phyloP scores from a whole-genome alignment of 2,113 vertebrate genomes.

The Gila orcuttii region DNA sequence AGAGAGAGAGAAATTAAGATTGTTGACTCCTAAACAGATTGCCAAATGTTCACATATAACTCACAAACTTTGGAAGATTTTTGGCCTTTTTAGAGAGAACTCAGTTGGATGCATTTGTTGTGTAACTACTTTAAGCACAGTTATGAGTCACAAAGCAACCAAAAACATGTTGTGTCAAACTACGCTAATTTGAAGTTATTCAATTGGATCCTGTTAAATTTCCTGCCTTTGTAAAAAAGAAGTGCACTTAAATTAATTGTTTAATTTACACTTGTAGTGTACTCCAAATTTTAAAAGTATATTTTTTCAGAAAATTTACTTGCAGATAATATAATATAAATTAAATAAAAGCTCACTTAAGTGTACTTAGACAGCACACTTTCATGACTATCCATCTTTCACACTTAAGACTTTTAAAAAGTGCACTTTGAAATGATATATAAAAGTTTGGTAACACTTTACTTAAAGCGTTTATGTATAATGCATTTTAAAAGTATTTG shows the following conservation, averaged over 20 bases:
- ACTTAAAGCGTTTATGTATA: too few relatives aligned
- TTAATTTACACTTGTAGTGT: background rate
- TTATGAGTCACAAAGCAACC: conserved; percentile 27
- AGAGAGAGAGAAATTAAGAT: background rate
- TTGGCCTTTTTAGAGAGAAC: conserved; percentile 10
- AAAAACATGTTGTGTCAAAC: conserved; percentile 26
- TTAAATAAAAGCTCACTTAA: background rate
- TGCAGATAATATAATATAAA: background rate
- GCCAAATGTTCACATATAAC: background rate
- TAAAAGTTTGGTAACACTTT: too few relatives aligned
- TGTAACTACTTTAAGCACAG: conserved; percentile 30
- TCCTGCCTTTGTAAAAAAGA: background rate
- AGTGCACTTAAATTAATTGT: background rate
- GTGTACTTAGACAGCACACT: background rate
- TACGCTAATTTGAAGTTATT: conserved; percentile 16
- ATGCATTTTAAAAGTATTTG: too few relatives aligned
- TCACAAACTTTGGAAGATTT: background rate
- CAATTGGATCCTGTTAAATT: background rate
- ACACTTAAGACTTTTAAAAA: too few relatives aligned
- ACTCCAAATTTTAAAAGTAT: background rate
- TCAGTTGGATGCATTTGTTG: conserved; percentile 5
- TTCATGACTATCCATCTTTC: too few relatives aligned
- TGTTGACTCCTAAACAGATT: background rate
- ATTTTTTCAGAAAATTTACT: too few relatives aligned
- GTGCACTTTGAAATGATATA: too few relatives aligned